These are phyloP conservation scores for Bugula neritina DNA, from an alignment of 2,888 invertebrate species.

Conservation along the genomic window DNA sequence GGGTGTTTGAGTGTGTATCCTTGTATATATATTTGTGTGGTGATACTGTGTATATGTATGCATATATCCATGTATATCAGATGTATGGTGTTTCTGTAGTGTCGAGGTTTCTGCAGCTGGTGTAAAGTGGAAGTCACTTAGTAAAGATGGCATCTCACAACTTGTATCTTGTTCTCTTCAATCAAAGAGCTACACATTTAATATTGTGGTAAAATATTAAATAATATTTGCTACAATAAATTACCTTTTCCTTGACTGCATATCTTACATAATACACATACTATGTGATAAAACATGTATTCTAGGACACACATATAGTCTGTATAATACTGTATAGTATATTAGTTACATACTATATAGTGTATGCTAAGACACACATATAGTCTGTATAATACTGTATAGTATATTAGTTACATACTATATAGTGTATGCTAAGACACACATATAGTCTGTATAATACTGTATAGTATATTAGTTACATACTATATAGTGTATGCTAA, in stretches of 20 bases:
- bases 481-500: not conserved
- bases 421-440: not conserved
- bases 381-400: too few relatives aligned
- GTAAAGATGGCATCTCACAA: not conserved
- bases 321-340: too few relatives aligned
- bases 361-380: too few relatives aligned
- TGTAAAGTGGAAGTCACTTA: slow-evolving; percentile 74
- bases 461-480: not conserved
- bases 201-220: slow-evolving; percentile 20
- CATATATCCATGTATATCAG: not conserved
- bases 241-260: too few relatives aligned
- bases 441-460: not conserved
- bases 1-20: not conserved
- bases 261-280: too few relatives aligned
- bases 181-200: not conserved
- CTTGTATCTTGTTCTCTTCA: not conserved
- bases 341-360: too few relatives aligned
- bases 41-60: not conserved
- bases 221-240: not conserved
- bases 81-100: slow-evolving; percentile 42
- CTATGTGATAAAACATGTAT: too few relatives aligned
- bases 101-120: slow-evolving; percentile 69
- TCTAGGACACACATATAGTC: too few relatives aligned
- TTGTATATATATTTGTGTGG: not conserved
- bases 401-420: not conserved